A percentile compares a stretch with the other conserved stretches of the same genome.
phyloP scores from a whole-genome alignment of 2,113 vertebrate species.

The Takifugu bimaculatus region DNA sequence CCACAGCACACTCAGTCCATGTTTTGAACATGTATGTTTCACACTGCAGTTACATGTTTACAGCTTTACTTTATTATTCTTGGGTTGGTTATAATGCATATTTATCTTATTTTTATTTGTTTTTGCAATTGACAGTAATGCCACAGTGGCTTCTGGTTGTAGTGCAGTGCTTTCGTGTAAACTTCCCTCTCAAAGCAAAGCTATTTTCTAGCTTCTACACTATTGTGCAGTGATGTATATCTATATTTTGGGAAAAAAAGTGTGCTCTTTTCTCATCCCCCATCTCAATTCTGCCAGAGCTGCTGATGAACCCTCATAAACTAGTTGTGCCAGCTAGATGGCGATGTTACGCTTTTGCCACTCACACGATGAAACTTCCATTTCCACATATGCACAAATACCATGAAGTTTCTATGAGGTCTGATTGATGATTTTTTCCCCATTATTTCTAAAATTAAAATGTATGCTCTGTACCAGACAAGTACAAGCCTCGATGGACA shows the following conservation, averaged over 20 bases:
- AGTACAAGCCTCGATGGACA: conserved; percentile 15
- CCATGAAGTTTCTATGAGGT: conserved; percentile 20
- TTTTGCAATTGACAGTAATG: conserved; percentile 7
- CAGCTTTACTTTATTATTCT: conserved; percentile 23
- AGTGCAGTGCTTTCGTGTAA: background rate
- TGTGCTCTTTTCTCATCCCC: conserved; percentile 3
- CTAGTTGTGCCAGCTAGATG: conserved; percentile 66
- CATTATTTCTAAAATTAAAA: conserved; percentile 12
- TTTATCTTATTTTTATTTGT: conserved; percentile 2
- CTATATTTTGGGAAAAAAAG: background rate
- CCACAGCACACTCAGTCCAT: conserved; percentile 11
- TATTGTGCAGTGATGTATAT: background rate
- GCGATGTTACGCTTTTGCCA: conserved; percentile 46
- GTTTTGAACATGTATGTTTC: conserved; percentile 14
- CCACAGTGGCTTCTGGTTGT: background rate
- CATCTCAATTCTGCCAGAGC: conserved; percentile 2
- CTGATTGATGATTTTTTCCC: background rate
- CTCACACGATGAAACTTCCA: background rate
- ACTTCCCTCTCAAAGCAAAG: background rate
- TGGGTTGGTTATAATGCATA: conserved; percentile 26
- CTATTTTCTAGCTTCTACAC: background rate
- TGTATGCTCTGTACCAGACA: conserved; percentile 16
- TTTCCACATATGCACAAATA: conserved; percentile 10
- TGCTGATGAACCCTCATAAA: conserved; percentile 33
- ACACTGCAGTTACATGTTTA: conserved; percentile 22